These are phyloP conservation scores for Sebastes oblongus DNA, from an alignment of 2,797 vertebrate genomes.

Conservation along the genomic window DNA sequence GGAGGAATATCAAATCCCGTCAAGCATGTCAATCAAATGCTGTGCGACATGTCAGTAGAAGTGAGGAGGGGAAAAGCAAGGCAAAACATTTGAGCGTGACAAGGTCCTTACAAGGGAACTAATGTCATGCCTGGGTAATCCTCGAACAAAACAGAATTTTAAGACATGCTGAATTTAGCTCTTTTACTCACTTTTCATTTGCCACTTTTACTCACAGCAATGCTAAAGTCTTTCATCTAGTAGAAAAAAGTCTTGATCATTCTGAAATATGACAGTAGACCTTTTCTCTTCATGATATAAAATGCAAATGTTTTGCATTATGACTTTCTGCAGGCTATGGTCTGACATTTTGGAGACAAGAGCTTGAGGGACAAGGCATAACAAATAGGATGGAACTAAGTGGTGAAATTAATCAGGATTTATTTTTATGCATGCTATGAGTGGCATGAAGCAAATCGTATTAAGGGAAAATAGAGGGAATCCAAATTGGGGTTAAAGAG, in stretches of 20 bases:
- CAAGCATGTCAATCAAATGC: slow-evolving; percentile 67
- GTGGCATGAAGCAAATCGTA: slow-evolving; percentile 69
- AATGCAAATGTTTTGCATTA: slow-evolving; percentile 33
- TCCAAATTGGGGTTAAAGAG: slow-evolving; percentile 61
- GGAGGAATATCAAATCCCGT: slow-evolving; percentile 50
- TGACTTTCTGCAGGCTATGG: slow-evolving; percentile 30
- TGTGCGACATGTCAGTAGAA: slow-evolving; percentile 28
- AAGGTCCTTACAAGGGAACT: slow-evolving; percentile 31
- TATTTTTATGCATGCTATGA: slow-evolving; percentile 66
- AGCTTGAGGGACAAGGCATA: slow-evolving; percentile 61
- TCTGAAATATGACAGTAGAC: not conserved
- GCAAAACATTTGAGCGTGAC: slow-evolving; percentile 23
- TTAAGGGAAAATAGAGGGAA: slow-evolving; percentile 65
- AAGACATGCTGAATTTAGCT: slow-evolving; percentile 4
- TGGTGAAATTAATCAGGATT: slow-evolving; percentile 74
- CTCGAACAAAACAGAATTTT: slow-evolving; percentile 21
- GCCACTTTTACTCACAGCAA: not conserved
- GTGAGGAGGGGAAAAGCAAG: not conserved
- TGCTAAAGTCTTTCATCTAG: not conserved
- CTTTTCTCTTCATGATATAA: not conserved
- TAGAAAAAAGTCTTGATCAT: not conserved
- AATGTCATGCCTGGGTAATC: slow-evolving; percentile 32
- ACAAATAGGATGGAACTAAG: slow-evolving; percentile 71
- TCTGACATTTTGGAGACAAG: slow-evolving; percentile 56
- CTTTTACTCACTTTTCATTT: not conserved